Evolutionary conservation across 2,113 vertebrate species (phyloP), one percentile per base, ranked within the genome.

Genomic region (Eublepharis macularius): DNA sequence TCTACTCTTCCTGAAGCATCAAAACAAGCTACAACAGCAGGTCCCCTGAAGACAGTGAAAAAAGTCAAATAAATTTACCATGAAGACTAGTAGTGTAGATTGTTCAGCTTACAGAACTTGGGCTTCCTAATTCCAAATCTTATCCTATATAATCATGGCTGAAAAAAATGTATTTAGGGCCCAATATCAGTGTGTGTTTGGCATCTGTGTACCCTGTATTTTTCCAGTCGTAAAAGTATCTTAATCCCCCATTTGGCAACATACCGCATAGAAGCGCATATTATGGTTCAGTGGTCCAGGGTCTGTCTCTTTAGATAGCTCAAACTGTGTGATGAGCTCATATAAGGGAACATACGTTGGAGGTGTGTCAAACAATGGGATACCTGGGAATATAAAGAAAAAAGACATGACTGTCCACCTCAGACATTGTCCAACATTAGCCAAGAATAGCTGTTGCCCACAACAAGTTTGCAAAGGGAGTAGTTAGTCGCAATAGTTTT

Each of bases 241-340:
- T 70, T 72, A 34, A 19, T 75, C 49, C 19, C 13, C 41, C 24
- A 73, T 9, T 39, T 74, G 36, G 32, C 43, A 0, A 95, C 98
- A 97, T 92, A 99, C 99, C 49, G 98, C 98, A 78, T 98, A 99
- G 96, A 99, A 99, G 89, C 97, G 97, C 98, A 98, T 99, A 88
- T 97, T 97, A 92, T 98, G 97, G 93, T 95, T 87, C 94, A 96
- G 60, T 87, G 97, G 83, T 88, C 95, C 24, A 66, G 93, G 90
- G 36, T 95, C 88, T 1, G 96, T 96, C 84, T 99, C 97, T 92
- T 98, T 98, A 90, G 97, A 96, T 1, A 98, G 84, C 29, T 99
- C 98, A 94, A 98, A 99, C 74, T 99, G 98, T 1, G 98, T 97
- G 81, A 99, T 98, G 91, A 99, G 90, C 94, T 99, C 98, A 76